A percentile compares a stretch with the other conserved stretches of the same genome.
Conservation (phyloP, 2,888 invertebrate species). For the Agrochola lota region DNA sequence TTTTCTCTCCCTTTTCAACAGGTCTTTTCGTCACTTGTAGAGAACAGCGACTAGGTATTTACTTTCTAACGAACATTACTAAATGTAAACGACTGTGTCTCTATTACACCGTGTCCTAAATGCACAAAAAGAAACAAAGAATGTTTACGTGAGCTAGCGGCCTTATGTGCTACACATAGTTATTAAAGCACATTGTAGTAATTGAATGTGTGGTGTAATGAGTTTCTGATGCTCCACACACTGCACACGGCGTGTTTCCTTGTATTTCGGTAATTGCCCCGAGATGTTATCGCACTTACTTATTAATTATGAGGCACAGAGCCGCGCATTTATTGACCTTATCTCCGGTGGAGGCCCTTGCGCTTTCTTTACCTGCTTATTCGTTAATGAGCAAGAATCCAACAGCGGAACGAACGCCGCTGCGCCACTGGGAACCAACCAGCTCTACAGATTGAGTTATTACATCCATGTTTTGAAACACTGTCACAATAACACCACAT, state of each 20-base stretch:
- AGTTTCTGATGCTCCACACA: conserved; percentile 74
- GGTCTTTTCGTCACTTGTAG: not conserved
- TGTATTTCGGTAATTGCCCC: conserved; percentile 84
- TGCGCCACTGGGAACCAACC: conserved; percentile 72
- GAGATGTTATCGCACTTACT: conserved; percentile 82
- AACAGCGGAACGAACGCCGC: conserved; percentile 78
- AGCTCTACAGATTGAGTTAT: conserved; percentile 66
- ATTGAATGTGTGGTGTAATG: conserved; percentile 78
- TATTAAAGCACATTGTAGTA: conserved; percentile 75
- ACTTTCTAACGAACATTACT: not conserved
- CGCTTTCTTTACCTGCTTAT: conserved; percentile 81
- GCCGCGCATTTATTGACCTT: conserved; percentile 88
- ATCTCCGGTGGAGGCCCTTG: conserved; percentile 86
- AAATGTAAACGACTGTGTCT: conserved; percentile 6
- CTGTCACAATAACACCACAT: conserved; percentile 61
- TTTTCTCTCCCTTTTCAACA: not conserved
- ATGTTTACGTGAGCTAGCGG: conserved; percentile 28
- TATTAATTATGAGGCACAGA: conserved; percentile 86
- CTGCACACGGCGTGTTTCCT: conserved; percentile 68
- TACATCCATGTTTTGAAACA: conserved; percentile 56
- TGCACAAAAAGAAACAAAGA: conserved; percentile 23
- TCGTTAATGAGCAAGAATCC: conserved; percentile 82
- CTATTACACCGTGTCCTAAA: conserved; percentile 13
- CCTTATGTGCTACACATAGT: conserved; percentile 49
- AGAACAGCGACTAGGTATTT: not conserved